phyloP scores from a whole-genome alignment of 1,140 invertebrate genomes.

The Planococcus citri region DNA sequence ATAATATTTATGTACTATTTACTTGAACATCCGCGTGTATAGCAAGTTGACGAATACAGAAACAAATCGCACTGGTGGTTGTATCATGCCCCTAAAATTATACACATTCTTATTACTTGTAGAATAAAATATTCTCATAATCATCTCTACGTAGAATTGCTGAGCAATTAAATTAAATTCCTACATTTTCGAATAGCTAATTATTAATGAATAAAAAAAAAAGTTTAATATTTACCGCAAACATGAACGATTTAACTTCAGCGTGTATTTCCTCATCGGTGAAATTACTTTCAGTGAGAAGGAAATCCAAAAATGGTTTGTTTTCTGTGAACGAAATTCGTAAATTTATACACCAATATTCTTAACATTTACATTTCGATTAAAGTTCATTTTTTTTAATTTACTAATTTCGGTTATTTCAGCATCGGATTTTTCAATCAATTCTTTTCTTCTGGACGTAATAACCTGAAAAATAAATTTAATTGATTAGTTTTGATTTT shows the following conservation, averaged over 20 bases:
- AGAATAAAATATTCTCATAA: too few relatives aligned
- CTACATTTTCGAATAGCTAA: too few relatives aligned
- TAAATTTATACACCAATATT: not conserved
- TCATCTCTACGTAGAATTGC: too few relatives aligned
- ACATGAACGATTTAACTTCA: conserved; percentile 54
- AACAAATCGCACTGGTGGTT: conserved; percentile 29
- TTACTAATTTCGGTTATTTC: not conserved
- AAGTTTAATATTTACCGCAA: conserved; percentile 40
- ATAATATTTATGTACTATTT: not conserved
- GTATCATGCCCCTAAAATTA: conserved; percentile 30
- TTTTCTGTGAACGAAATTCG: not conserved
- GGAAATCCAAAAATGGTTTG: conserved; percentile 19
- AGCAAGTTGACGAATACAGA: conserved; percentile 27
- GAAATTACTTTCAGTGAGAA: not conserved
- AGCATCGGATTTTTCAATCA: not conserved
- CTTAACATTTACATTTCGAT: not conserved
- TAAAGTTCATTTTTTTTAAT: not conserved
- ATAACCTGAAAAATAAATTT: not conserved
- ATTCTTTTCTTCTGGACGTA: not conserved
- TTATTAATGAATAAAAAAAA: too few relatives aligned
- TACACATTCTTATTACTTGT: not conserved
- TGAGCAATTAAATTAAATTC: too few relatives aligned
- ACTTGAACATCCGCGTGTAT: conserved; percentile 29
- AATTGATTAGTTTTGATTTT: too few relatives aligned
- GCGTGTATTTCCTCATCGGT: conserved; percentile 40